Conservation (phyloP, 2,888 invertebrate genomes). For the Zelleria hepariella region DNA sequence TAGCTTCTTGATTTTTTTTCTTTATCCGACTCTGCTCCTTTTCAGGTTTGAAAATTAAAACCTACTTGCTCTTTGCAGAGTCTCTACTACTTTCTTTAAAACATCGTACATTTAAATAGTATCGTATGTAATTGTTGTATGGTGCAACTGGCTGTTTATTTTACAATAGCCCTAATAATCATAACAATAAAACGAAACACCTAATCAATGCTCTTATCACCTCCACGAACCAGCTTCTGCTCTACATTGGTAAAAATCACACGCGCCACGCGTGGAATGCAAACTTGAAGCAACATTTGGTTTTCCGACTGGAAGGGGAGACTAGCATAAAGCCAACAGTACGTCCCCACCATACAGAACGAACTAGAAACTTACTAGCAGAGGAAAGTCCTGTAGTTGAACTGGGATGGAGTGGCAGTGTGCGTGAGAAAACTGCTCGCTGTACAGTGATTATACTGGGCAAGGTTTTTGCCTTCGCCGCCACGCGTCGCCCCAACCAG, state of each 20-base stretch:
- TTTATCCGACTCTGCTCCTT: too few species aligned
- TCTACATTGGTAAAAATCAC: neutral
- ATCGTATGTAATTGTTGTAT: too few species aligned
- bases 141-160: too few species aligned
- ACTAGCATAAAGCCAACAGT: neutral
- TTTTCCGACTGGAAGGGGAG: neutral
- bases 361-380: neutral
- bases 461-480: neutral
- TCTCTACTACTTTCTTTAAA: too few species aligned
- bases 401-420: neutral
- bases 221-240: neutral
- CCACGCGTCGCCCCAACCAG: constrained; percentile 6
- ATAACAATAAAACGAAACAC: neutral
- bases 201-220: neutral
- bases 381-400: neutral
- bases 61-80: too few species aligned
- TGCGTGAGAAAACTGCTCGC: neutral
- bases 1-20: too few species aligned
- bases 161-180: too few species aligned
- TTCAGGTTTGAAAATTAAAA: too few species aligned
- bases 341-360: neutral
- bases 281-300: neutral
- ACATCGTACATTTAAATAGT: too few species aligned
- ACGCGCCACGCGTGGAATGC: neutral
- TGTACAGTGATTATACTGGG: neutral